phyloP scores from a whole-genome alignment of 2,797 vertebrate genomes.

The Acipenser oxyrinchus region DNA sequence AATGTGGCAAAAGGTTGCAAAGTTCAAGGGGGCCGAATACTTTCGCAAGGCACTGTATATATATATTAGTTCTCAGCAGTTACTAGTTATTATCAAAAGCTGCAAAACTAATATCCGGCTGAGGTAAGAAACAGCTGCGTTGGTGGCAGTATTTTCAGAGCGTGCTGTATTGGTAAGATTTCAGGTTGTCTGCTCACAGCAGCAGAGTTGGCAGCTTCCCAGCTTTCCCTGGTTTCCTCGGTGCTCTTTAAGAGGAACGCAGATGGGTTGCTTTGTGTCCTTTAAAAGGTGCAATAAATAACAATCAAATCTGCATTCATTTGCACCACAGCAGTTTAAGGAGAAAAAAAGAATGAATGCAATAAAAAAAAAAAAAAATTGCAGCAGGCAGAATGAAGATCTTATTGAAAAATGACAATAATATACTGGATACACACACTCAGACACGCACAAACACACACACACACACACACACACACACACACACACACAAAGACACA shows the following conservation, averaged over 20 bases:
- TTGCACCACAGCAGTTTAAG: neutral
- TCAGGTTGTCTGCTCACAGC: neutral
- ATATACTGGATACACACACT: slow-evolving; percentile 11
- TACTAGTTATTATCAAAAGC: no score
- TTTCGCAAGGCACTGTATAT: no score
- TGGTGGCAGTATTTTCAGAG: no score
- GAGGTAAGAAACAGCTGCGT: no score
- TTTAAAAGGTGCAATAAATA: slow-evolving; percentile 27
- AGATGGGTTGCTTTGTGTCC: slow-evolving; percentile 20
- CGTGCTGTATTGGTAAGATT: no score
- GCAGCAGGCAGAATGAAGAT: slow-evolving; percentile 22
- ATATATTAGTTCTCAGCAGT: no score
- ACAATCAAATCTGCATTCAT: slow-evolving; percentile 29
- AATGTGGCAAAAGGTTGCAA: no score
- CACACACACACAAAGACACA: slow-evolving; percentile 11
- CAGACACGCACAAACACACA: slow-evolving; percentile 11
- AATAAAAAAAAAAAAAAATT: slow-evolving; percentile 19
- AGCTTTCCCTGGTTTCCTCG: neutral
- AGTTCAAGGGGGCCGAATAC: no score
- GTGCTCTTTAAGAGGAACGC: neutral
- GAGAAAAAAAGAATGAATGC: neutral
- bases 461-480: slow-evolving; percentile 8
- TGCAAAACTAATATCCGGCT: no score
- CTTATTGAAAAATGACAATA: slow-evolving; percentile 24
- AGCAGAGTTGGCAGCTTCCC: neutral